Conservation (phyloP, 2,888 invertebrate genomes). For the Plagiodera versicolora region DNA sequence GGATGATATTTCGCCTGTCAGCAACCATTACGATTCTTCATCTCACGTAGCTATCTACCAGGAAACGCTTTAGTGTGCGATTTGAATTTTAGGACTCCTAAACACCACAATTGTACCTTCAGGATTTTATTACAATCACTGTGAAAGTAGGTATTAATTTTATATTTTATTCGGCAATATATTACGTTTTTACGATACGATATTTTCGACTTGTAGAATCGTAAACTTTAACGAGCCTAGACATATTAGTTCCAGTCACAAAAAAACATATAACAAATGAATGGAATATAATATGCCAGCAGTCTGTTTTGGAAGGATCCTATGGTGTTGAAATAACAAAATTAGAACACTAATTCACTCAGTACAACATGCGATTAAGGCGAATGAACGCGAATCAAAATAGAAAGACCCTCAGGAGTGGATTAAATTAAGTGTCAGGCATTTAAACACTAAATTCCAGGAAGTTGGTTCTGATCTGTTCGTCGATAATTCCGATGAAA, state of each 20-base stretch:
- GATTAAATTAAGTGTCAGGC: conserved; percentile 13
- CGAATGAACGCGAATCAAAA: neutral
- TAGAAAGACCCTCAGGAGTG: neutral
- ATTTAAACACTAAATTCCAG: conserved; percentile 48
- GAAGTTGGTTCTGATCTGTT: conserved; percentile 53
- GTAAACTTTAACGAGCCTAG: conserved; percentile 18
- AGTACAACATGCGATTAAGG: neutral
- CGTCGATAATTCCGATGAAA: conserved; percentile 53
- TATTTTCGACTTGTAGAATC: conserved; percentile 17
- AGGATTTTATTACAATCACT: conserved; percentile 23
- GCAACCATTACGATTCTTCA: neutral
- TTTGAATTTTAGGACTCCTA: conserved; percentile 15
- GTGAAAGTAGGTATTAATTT: conserved; percentile 21
- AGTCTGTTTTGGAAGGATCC: neutral
- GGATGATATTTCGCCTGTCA: neutral
- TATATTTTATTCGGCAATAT: conserved; percentile 20
- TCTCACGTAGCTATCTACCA: neutral
- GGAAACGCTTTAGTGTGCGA: conserved; percentile 16
- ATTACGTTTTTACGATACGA: conserved; percentile 24
- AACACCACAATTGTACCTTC: conserved; percentile 16
- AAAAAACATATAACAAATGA: neutral
- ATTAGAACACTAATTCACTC: neutral
- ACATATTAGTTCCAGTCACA: conserved; percentile 12
- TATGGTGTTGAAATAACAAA: neutral
- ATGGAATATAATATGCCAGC: neutral